Percentiles rank a stretch among this genome's conserved stretches.
Evolutionary conservation across 2,113 vertebrate species (phyloP).

Genomic region (Petromus typicus): DNA sequence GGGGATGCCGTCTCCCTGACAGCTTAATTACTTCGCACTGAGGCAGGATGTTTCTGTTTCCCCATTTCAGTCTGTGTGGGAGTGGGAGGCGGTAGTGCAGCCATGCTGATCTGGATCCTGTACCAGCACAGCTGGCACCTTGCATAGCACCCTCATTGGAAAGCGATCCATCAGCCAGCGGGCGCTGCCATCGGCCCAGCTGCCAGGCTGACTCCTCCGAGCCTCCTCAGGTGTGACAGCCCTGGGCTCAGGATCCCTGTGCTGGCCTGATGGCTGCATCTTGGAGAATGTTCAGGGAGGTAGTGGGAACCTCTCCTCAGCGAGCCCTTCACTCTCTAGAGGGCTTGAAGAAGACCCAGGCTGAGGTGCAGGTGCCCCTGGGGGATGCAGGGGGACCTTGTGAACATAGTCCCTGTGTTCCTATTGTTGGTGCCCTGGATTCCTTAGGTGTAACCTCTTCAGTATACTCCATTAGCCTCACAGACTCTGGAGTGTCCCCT

Average conservation of each 20-base stretch:
- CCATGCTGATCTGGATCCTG: conserved; percentile 78
- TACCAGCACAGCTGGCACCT: conserved; percentile 85
- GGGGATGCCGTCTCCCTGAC: conserved; percentile 49
- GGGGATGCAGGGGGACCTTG: neutral
- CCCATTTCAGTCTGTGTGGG: conserved; percentile 7
- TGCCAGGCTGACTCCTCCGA: conserved; percentile 84
- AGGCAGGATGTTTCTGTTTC: conserved; percentile 49
- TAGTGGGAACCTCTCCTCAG: neutral
- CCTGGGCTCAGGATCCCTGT: conserved; percentile 61
- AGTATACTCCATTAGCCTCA: neutral
- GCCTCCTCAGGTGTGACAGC: conserved; percentile 85
- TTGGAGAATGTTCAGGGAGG: neutral
- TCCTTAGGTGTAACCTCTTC: neutral
- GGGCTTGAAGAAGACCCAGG: neutral
- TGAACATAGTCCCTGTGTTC: neutral
- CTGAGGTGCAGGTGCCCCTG: neutral
- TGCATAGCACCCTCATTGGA: conserved; percentile 72
- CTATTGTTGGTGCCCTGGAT: neutral
- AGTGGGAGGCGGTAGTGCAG: conserved; percentile 64
- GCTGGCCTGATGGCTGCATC: conserved; percentile 9
- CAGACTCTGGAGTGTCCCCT: neutral
- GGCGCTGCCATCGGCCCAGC: conserved; percentile 66
- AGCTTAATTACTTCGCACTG: conserved; percentile 51
- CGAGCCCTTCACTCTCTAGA: neutral
- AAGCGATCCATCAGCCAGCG: conserved; percentile 84